Base-by-base conservation (phyloP, 2,797 vertebrate genomes). In the Numenius phaeopus region DNA sequence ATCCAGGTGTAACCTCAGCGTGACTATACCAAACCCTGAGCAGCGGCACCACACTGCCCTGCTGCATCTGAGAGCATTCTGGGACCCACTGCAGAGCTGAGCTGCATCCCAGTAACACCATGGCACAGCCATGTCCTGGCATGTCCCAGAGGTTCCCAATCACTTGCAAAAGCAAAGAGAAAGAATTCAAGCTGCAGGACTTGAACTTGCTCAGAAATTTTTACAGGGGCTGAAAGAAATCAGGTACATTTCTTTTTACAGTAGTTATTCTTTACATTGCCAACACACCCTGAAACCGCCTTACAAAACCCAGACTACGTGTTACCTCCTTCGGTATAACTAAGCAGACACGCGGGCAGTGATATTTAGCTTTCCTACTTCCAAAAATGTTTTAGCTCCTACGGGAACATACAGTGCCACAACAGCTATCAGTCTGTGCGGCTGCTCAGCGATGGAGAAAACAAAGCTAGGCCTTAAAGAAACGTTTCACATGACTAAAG, bases 321-420 rank as follows among this genome's bases (percentile, higher is more conserved):
- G 5, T 15, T 4, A 24, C 7, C 3, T 2, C 62, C 69, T 42
- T 19, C 2, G 1, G 14, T 24, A 6, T 24, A 58, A 59, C 61
- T 39, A 46, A 94, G 46, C 66, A 83, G 58, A 34, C n/a, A 49
- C 27, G 23, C 1, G 2, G 39, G 47, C 76, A 71, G 19, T 1
- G 40, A 32, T 30, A 50, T 59, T 93, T 66, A 83, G 42, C 62
- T 91, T 30, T 70, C 55, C 67, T 79, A 22, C 58, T 42, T 46
- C 39, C 80, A 73, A 54, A 73, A 70, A 69, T 37, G 59, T 76
- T 84, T 47, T 17, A 72, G 30, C 59, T 95, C 80, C 73, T 62
- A 17, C 47, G 55, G 46, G 52, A 92, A 12, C 44, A 24, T 4
- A 6, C 4, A 23, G 49, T 66, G 42, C 26, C 57, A 62, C 62